phyloP scores from a whole-genome alignment of 2,113 vertebrate genomes.

The Oncorhynchus gorbuscha region DNA sequence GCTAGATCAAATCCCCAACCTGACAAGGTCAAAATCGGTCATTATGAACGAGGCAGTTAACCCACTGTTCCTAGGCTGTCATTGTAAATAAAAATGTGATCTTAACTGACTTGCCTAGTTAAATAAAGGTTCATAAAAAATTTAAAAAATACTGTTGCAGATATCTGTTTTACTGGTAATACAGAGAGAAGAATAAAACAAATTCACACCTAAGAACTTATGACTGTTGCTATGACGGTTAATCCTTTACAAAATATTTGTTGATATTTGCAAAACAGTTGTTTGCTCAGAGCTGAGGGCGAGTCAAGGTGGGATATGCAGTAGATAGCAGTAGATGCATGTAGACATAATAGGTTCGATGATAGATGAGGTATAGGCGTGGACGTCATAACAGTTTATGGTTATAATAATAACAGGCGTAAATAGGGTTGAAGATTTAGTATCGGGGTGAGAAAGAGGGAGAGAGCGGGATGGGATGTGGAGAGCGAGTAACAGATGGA shows the following conservation, averaged over 20 bases:
- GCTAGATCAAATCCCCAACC: no score
- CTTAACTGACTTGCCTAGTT: no score
- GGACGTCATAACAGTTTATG: conserved; percentile 28
- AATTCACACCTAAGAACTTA: neutral
- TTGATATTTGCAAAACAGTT: neutral
- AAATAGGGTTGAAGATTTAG: conserved; percentile 6
- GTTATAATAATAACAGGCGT: conserved; percentile 23
- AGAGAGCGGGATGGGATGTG: conserved; percentile 9
- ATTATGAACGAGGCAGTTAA: no score
- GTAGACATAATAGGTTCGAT: conserved; percentile 29
- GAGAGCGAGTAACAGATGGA: conserved; percentile 62
- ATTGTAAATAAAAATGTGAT: no score
- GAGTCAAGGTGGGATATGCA: conserved; percentile 26
- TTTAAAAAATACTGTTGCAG: no score
- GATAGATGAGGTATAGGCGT: conserved; percentile 33
- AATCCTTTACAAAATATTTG: neutral
- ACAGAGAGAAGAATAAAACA: neutral
- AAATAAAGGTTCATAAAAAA: no score
- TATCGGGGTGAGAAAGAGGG: conserved; percentile 18
- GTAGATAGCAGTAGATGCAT: neutral
- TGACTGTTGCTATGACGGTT: neutral
- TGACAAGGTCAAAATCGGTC: no score
- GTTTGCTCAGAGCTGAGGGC: neutral
- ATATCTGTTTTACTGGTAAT: no score
- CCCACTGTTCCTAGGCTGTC: no score